phyloP scores from a whole-genome alignment of 2,888 invertebrate species.

The Acronicta leporina region DNA sequence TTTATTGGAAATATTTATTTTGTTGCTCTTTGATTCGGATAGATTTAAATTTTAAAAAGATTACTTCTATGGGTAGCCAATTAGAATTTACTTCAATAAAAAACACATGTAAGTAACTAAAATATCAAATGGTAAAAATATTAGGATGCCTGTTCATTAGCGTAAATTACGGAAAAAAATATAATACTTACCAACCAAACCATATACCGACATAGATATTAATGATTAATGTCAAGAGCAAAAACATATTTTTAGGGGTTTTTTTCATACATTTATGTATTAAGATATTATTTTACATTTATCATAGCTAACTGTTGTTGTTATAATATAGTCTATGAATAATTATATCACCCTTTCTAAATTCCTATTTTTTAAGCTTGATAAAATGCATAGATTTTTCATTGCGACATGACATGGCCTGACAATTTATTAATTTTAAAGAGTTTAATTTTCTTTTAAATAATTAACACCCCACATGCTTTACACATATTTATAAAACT shows the following conservation, averaged over 20 bases:
- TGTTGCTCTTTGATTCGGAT: too few species aligned
- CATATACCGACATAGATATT: too few species aligned
- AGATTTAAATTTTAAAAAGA: too few species aligned
- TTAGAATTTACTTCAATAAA: too few species aligned
- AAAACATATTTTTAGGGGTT: background rate
- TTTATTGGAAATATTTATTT: conserved; percentile 6
- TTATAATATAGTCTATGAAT: background rate
- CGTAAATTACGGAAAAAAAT: too few species aligned
- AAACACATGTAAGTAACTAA: too few species aligned
- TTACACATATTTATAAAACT: conserved; percentile 28
- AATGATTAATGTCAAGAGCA: too few species aligned
- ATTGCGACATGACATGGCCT: conserved; percentile 19
- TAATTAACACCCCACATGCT: conserved; percentile 26
- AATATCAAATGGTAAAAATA: too few species aligned
- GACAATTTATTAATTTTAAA: conserved; percentile 6
- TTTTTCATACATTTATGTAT: background rate
- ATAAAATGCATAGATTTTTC: conserved; percentile 22
- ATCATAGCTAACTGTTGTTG: background rate
- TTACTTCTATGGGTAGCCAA: too few species aligned
- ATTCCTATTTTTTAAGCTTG: background rate
- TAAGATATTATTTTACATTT: background rate
- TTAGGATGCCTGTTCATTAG: too few species aligned
- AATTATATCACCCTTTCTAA: background rate
- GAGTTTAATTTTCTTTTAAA: conserved; percentile 3
- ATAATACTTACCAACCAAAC: too few species aligned